Base-by-base conservation (phyloP, 2,797 vertebrate genomes). In the Sebastes iracundus region DNA sequence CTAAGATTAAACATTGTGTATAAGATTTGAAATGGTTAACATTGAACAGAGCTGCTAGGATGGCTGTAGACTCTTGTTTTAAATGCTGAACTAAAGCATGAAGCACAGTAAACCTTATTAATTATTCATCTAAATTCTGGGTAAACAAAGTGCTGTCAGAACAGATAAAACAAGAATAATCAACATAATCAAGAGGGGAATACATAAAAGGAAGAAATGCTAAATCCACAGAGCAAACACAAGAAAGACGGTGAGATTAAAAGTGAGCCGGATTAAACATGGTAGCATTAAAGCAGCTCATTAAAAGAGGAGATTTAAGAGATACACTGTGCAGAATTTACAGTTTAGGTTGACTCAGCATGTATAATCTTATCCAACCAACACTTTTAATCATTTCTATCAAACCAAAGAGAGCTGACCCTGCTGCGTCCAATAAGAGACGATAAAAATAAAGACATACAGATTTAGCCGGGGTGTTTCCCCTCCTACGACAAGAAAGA, bases 201-300 rank as follows among this genome's bases (percentile, higher is more conserved):
- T 14, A 8, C 46, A 68, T 49, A 16, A 77, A 72, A 82, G 35
- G 56, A 22, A 23, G 52, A 22, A 33, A 53, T 74, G 16, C n/a
- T 65, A 63, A 52, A 79, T 79, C 60, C 13, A n/a, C 4, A 52
- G 10, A 49, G 52, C 52, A 73, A 77, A 73, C 33, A 52, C 10
- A 23, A 18, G 64, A 49, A 4, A 53, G 52, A 20, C 23, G 4
- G 16, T 12, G 58, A 52, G 64, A 67, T 68, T 33, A 69, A 63
- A 58, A 12, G 42, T 5, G 16, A 75, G 38, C 38, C 6, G 46
- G 46, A 49, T 49, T 27, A 65, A 35, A 63, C 38, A 6, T 1
- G 3, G n/a, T 9, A 2, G 10, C 56, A 55, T 16, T n/a, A 42
- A 67, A 79, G 20, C 56, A n/a, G 42, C 23, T 67, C 23, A 14